Base-by-base conservation (phyloP, 2,113 vertebrate species). In the Ptyas mucosa region DNA sequence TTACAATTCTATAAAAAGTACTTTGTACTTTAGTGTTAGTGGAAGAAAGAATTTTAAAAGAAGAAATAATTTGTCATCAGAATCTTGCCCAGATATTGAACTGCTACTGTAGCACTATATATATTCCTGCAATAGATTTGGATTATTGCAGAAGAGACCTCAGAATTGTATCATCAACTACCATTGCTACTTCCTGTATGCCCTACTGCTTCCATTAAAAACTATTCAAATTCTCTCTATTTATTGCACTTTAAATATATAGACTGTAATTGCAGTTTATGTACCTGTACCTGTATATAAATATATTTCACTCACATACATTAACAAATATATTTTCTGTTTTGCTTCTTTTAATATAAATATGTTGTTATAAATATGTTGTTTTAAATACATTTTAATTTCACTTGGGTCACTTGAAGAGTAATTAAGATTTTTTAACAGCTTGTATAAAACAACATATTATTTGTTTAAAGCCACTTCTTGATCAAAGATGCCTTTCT, bases 391-490 rank as follows among this genome's bases (percentile, higher is more conserved):
- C 93, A 85, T 39, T 64, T 95, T 85, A 94, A 87, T 93, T 94
- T 94, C 89, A 89, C 8, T 90, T 91, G 95, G 43, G 54, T n/a
- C 23, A 54, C 14, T 92, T 93, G 55, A 92, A 1, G 54, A 64
- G 88, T 95, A 58, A 88, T 95, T 94, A 90, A 51, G 58, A 26
- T 88, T n/a, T 81, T 81, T 85, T 94, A 94, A 58, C 39, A 94
- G 85, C 90, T 94, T 94, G 95, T 88, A 88, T 89, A 90, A 91
- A 96, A 93, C 58, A 95, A 21, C 95, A 93, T 91, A 51, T 57
- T 93, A 55, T 95, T 91, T 92, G 90, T 91, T 55, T 91, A 93
- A 53, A 92, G n/a, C 46, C 69, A n/a, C 93, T 95, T 96, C 26
- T 88, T 91, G 55, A 61, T 57, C 85, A 55, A 52, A 81, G 39